Evolutionary conservation across 2,797 vertebrate genomes (phyloP).

Genomic region (Leucoraja ocellata): DNA sequence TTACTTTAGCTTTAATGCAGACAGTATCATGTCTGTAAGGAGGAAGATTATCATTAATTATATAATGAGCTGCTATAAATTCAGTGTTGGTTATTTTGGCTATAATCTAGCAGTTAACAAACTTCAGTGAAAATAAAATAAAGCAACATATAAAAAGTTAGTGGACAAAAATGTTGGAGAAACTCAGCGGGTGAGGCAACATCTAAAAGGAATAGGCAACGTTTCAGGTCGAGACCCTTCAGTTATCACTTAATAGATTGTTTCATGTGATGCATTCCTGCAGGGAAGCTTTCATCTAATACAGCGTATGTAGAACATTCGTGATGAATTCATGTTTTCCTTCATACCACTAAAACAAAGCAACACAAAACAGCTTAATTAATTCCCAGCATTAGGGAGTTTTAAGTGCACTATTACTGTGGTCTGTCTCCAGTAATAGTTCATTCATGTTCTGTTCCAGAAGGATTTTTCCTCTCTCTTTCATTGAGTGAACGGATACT

Average conservation of each 20-base stretch:
- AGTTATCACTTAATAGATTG: conserved; percentile 21
- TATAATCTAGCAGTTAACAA: background rate
- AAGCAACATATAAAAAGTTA: background rate
- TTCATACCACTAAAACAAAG: background rate
- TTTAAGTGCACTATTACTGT: background rate
- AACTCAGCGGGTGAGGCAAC: no score
- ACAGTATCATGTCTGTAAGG: background rate
- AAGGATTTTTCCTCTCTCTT: background rate
- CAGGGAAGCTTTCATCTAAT: background rate
- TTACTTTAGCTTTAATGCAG: background rate
- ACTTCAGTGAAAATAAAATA: background rate
- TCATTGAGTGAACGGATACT: background rate
- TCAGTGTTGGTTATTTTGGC: background rate
- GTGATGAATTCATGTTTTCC: background rate
- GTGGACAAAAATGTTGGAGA: no score
- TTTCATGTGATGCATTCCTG: background rate
- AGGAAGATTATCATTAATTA: background rate
- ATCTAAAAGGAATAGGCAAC: no score
- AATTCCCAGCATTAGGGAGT: background rate
- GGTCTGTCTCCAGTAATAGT: background rate
- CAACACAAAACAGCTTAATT: no score
- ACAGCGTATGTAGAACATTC: background rate
- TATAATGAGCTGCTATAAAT: background rate
- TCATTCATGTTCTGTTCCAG: background rate
- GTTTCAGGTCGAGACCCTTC: no score